These are phyloP conservation scores for Echinops telfairi DNA, from an alignment of 2,113 vertebrate species.

Conservation along the genomic window DNA sequence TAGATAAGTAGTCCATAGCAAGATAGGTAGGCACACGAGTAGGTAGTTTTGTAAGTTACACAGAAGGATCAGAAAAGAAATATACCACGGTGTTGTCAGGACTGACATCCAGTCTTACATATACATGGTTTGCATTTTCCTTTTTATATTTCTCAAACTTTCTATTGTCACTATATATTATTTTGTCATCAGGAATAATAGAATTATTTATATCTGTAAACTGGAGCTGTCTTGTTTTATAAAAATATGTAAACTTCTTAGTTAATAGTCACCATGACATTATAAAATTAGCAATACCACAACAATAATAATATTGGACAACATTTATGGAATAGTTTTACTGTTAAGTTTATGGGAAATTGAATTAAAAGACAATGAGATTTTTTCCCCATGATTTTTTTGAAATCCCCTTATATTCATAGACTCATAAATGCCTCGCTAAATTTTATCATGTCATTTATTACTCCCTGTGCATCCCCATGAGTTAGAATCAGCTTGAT, in stretches of 20 bases:
- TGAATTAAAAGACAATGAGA: too few relatives aligned
- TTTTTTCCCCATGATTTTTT: not conserved
- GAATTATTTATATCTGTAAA: not conserved
- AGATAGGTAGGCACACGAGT: not conserved
- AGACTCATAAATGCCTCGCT: not conserved
- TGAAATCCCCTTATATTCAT: not conserved
- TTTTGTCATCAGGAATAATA: conserved; percentile 26
- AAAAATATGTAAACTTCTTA: not conserved
- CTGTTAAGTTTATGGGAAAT: not conserved
- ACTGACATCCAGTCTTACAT: not conserved
- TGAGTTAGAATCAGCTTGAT: too few relatives aligned
- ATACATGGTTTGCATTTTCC: not conserved
- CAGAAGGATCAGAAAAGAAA: conserved; percentile 14
- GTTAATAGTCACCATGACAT: not conserved
- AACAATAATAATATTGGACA: not conserved
- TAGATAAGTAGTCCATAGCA: not conserved
- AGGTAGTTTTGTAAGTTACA: not conserved
- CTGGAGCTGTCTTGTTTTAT: not conserved
- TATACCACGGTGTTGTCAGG: not conserved
- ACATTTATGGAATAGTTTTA: not conserved
- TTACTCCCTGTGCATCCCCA: not conserved
- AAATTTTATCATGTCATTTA: not conserved
- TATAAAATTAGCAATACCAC: not conserved
- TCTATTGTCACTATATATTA: not conserved
- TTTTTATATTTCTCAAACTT: not conserved